These are phyloP conservation scores for Propithecus deckenii DNA, from an alignment of 2,797 vertebrate genomes.

Conservation along the genomic window DNA sequence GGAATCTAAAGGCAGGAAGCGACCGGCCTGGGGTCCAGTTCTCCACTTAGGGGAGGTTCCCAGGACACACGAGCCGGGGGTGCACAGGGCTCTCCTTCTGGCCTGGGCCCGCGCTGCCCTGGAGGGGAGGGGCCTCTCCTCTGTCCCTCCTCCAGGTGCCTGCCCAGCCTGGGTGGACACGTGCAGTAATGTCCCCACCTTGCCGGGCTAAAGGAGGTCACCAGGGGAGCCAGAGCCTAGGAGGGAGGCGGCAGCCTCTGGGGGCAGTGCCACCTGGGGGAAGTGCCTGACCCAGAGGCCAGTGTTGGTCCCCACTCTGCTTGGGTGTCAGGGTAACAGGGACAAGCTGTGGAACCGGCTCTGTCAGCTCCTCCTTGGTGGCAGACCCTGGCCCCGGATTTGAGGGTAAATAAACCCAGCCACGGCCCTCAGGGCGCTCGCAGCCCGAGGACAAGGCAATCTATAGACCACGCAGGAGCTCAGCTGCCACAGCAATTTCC, in stretches of 20 bases:
- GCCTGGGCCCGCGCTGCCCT: not conserved
- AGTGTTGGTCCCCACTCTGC: not conserved
- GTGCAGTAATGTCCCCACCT: not conserved
- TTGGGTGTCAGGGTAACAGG: not conserved
- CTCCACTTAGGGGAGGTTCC: not conserved
- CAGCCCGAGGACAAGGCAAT: not conserved
- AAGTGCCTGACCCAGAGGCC: not conserved
- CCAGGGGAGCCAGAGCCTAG: too few relatives aligned
- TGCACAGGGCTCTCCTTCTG: not conserved
- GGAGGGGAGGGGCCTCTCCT: not conserved
- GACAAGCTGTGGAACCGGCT: not conserved
- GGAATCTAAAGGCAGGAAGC: not conserved
- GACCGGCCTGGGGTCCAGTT: not conserved
- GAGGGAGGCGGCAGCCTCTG: not conserved
- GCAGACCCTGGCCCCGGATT: not conserved
- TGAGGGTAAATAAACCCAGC: not conserved
- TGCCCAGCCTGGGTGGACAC: not conserved
- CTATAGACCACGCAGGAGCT: not conserved
- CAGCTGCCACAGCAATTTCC: not conserved
- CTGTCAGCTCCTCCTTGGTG: not conserved
- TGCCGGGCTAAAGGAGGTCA: not conserved
- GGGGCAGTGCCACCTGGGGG: not conserved
- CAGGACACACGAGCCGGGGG: fast-evolving
- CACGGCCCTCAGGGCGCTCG: not conserved
- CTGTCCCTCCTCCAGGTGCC: not conserved